Percentiles rank a stretch among this genome's conserved stretches.
These are phyloP conservation scores for Megalops atlanticus DNA, from an alignment of 2,113 vertebrate genomes.

Conservation along the genomic window DNA sequence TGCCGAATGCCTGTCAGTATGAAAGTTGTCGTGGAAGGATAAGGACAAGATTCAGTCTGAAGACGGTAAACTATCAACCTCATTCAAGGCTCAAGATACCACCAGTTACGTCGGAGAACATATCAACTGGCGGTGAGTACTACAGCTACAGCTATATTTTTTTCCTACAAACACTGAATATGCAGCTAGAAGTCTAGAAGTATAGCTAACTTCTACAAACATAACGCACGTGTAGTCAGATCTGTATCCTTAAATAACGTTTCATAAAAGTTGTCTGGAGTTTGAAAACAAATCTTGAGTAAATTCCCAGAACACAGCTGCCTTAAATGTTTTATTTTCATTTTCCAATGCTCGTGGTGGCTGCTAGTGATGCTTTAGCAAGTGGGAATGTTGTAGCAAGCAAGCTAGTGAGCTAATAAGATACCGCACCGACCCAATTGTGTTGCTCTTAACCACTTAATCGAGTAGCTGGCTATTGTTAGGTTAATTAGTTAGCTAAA, in stretches of 20 bases:
- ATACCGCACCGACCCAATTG: too few species aligned
- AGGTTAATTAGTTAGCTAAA: too few species aligned
- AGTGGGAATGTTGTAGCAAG: too few species aligned
- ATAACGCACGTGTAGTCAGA: background rate
- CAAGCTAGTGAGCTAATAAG: too few species aligned
- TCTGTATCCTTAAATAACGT: background rate
- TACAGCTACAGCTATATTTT: too few species aligned
- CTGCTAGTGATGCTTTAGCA: too few species aligned
- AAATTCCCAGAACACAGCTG: too few species aligned
- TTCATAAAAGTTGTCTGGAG: background rate
- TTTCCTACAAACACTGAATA: background rate
- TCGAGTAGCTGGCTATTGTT: too few species aligned
- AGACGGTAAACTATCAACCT: slow-evolving; percentile 35
- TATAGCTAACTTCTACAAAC: slow-evolving; percentile 6
- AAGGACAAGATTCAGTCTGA: slow-evolving; percentile 55
- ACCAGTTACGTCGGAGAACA: slow-evolving; percentile 23
- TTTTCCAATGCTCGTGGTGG: too few species aligned
- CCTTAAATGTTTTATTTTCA: too few species aligned
- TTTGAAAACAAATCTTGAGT: background rate
- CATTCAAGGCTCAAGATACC: slow-evolving; percentile 16
- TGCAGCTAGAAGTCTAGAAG: background rate
- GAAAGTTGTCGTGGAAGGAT: slow-evolving; percentile 55
- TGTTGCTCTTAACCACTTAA: too few species aligned
- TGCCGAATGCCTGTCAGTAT: slow-evolving; percentile 55
- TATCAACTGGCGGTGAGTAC: slow-evolving; percentile 43